Base-by-base conservation (phyloP, 2,888 invertebrate genomes). In the Drosophila dives region DNA sequence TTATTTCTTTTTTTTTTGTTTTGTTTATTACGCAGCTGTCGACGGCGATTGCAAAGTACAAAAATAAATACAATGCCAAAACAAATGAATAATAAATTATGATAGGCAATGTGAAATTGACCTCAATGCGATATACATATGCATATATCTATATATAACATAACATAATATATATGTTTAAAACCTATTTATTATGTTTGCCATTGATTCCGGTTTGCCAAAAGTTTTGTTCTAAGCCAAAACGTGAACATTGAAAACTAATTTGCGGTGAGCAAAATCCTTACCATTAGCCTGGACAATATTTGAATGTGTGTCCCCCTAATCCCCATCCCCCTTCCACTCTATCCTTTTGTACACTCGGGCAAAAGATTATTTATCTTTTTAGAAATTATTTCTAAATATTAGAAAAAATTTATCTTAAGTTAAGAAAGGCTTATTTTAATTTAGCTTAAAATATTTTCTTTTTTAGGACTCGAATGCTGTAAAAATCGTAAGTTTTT, bases 81-180 rank as follows among this genome's bases (percentile, higher is more conserved):
- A 54, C 65, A 81, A 85, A 80, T 70, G 68, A 71, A 71, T n/a
- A 55, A 83, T 75, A 82, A 76, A 85, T 75, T 68, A 64, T 76
- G 51, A 62, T 45, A 33, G 51, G 34, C 54, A 54, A 33, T 42
- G 49, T 23, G 23, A 36, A 61, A 40, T 55, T 61, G 54, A 61
- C 23, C 58, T 58, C 64, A 23, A 72, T 54, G 34, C 23, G 54
- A 54, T 7, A 45, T 45, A 10, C 7, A n/a, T 11, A 42, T 45
- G n/a, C 26, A 15, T 7, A 8, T 15, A 11, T 34, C 15, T 10
- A 10, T 10, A 49, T 12, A 5, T 1, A 26, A 12, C 1, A 6
- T 12, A 12, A 1, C 17, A 6, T 7, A 6, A 36, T 10, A 36
- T 6, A 10, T 17, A 4, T 4, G 12, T 63, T 65, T 65, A 74